Conservation (phyloP, 2,888 invertebrate genomes). For the Phyto melanocephala region DNA sequence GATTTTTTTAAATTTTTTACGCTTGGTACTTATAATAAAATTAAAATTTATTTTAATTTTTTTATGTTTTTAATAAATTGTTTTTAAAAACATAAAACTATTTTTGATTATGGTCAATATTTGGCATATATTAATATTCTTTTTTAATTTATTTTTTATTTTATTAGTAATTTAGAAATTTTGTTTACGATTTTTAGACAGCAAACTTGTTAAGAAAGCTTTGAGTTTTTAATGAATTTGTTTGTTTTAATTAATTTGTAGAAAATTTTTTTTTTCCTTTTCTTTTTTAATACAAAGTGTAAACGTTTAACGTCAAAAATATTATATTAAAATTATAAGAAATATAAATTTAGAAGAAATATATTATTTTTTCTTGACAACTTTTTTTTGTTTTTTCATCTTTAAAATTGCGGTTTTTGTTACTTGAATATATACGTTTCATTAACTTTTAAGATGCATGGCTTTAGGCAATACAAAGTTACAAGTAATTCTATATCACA, state of each 20-base stretch:
- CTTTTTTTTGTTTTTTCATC: too few relatives aligned
- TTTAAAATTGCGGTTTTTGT: too few relatives aligned
- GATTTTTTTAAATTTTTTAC: constrained; percentile 1
- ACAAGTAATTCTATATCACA: too few relatives aligned
- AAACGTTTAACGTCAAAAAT: too few relatives aligned
- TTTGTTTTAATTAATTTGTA: not conserved
- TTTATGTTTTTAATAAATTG: not conserved
- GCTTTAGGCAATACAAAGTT: too few relatives aligned
- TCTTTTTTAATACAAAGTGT: too few relatives aligned
- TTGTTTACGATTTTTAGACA: not conserved
- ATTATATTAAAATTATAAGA: too few relatives aligned
- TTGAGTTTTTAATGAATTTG: not conserved
- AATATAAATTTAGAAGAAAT: too few relatives aligned
- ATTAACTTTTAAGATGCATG: too few relatives aligned
- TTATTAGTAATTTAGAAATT: not conserved
- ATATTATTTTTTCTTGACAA: too few relatives aligned
- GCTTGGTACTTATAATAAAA: constrained; percentile 43
- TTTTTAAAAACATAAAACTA: not conserved
- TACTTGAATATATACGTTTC: too few relatives aligned
- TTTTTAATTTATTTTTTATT: not conserved
- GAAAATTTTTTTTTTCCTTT: too few relatives aligned
- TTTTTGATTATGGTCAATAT: constrained; percentile 2
- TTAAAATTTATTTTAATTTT: constrained; percentile 12
- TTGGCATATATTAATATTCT: not conserved
- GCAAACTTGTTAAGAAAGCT: not conserved